Percentiles rank a stretch among this genome's conserved stretches.
Conservation (phyloP, 2,113 vertebrate genomes). For the Propithecus coquereli region DNA sequence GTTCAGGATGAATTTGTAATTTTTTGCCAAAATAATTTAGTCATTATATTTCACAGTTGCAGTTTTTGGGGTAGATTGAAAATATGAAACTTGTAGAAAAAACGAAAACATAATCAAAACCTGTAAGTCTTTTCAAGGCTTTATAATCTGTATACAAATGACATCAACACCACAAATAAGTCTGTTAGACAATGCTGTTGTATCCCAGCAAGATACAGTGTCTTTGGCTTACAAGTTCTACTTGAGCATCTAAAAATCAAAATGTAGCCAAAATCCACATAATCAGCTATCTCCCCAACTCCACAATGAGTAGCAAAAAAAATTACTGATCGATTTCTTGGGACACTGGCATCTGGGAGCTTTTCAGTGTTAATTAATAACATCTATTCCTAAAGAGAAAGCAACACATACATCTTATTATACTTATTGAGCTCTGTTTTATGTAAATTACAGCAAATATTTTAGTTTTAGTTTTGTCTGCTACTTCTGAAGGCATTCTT, state of each 20-base stretch:
- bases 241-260: constrained; percentile 44
- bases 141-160: constrained; percentile 14
- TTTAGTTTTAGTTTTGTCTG: constrained; percentile 6
- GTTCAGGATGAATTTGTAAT: constrained; percentile 34
- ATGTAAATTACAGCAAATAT: not conserved
- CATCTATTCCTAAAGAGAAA: not conserved
- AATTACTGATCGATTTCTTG: not conserved
- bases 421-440: not conserved
- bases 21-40: constrained; percentile 12
- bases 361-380: constrained; percentile 4
- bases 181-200: constrained; percentile 46
- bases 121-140: constrained; percentile 36
- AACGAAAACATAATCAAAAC: constrained; percentile 55
- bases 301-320: not conserved
- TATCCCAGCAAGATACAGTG: not conserved
- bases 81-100: constrained; percentile 43
- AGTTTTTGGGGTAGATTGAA: constrained; percentile 60
- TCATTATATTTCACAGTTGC: constrained; percentile 52
- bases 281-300: not conserved
- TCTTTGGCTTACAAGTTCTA: not conserved
- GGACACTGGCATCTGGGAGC: not conserved
- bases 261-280: constrained; percentile 11
- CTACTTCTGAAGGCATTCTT: not conserved
- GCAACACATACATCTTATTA: not conserved
- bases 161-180: constrained; percentile 51